Evolutionary conservation across 1,140 invertebrate genomes (phyloP).

Genomic region (Stratiolaelaps scimitus): DNA sequence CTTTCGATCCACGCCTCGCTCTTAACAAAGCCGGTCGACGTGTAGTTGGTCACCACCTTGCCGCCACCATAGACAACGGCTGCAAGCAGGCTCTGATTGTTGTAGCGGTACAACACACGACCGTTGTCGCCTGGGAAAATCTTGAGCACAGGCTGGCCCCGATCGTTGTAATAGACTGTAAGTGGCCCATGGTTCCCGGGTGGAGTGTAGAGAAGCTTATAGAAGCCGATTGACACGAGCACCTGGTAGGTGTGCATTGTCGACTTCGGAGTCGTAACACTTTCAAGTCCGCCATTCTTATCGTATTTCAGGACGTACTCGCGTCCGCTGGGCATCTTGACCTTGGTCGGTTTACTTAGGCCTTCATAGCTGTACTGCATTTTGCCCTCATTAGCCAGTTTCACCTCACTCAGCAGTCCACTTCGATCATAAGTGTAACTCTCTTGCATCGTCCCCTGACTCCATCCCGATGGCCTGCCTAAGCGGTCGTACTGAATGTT

Average conservation of each 20-base stretch:
- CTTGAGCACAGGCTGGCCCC: constrained; percentile 71
- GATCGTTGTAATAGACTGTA: constrained; percentile 72
- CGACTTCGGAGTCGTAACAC: constrained; percentile 75
- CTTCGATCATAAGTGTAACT: constrained; percentile 73
- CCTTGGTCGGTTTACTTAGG: constrained; percentile 74
- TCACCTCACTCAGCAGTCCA: constrained; percentile 69
- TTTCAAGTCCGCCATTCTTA: constrained; percentile 72
- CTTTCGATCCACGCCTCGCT: constrained; percentile 48
- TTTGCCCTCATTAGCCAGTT: constrained; percentile 70
- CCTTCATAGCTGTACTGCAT: constrained; percentile 76
- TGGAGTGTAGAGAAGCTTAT: constrained; percentile 79
- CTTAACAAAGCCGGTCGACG: constrained; percentile 31
- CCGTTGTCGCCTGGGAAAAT: constrained; percentile 78
- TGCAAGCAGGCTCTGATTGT: constrained; percentile 64
- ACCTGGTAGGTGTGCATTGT: constrained; percentile 81
- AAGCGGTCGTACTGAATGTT: constrained; percentile 84
- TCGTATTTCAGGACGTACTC: constrained; percentile 86
- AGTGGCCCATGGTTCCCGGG: constrained; percentile 56
- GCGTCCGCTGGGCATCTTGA: constrained; percentile 76
- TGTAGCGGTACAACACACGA: constrained; percentile 73
- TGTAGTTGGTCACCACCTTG: constrained; percentile 35
- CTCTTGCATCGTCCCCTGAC: constrained; percentile 75
- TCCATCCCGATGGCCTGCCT: constrained; percentile 75
- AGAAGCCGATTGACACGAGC: constrained; percentile 79
- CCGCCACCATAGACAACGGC: constrained; percentile 65